These are phyloP conservation scores for Aradophagus sp. DNA, from an alignment of 1,140 invertebrate genomes.

Conservation along the genomic window DNA sequence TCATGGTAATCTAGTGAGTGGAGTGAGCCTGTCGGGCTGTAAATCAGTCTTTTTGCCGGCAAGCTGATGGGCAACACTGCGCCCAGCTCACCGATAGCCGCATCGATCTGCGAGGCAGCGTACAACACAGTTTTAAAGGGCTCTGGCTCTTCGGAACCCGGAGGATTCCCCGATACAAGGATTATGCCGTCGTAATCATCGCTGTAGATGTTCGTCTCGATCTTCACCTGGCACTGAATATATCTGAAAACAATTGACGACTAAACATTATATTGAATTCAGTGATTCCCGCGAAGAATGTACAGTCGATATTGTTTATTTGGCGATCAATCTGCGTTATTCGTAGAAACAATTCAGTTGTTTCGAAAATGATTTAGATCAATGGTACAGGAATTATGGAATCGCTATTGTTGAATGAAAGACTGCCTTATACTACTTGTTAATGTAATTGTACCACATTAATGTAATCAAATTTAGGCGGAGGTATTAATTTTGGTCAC, in stretches of 20 bases:
- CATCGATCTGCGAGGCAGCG: slow-evolving; percentile 65
- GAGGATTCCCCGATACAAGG: slow-evolving; percentile 66
- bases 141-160: slow-evolving; percentile 67
- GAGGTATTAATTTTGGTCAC: too few species aligned
- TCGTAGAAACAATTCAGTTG: too few species aligned
- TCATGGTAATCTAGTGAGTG: slow-evolving; percentile 86
- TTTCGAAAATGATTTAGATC: too few species aligned
- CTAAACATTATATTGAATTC: slow-evolving; percentile 10
- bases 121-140: slow-evolving; percentile 71
- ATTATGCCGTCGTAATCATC: slow-evolving; percentile 70
- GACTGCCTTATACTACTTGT: too few species aligned
- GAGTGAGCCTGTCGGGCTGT: slow-evolving; percentile 85
- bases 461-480: too few species aligned
- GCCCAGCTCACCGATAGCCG: slow-evolving; percentile 64
- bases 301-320: too few species aligned
- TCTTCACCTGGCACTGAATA: slow-evolving; percentile 67
- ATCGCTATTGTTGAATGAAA: too few species aligned
- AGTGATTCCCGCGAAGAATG: slow-evolving; percentile 1
- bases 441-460: too few species aligned
- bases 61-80: slow-evolving; percentile 79
- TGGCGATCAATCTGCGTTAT: too few species aligned
- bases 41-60: slow-evolving; percentile 80
- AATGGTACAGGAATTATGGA: too few species aligned
- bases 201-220: slow-evolving; percentile 67
- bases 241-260: slow-evolving; percentile 63